Conservation (phyloP, 2,888 invertebrate genomes). For the Teinopalpus imperialis region DNA sequence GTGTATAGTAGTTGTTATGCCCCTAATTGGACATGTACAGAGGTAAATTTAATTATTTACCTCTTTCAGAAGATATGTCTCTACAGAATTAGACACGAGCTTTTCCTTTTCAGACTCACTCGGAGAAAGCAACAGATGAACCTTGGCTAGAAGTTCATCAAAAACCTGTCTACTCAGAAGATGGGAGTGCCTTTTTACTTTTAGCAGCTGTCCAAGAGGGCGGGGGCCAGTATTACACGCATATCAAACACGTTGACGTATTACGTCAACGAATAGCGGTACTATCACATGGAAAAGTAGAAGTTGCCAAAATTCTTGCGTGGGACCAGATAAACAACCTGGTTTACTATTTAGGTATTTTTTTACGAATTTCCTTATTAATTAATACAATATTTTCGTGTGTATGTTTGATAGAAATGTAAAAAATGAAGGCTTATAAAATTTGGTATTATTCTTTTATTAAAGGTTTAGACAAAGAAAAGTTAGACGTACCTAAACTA, state of each 20-base stretch:
- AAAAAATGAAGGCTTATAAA: constrained; percentile 18
- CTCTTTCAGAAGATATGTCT: too few species aligned
- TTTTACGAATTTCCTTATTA: neutral
- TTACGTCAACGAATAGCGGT: constrained; percentile 92
- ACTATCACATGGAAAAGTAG: constrained; percentile 92
- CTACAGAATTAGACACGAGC: too few species aligned
- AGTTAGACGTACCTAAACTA: constrained; percentile 57
- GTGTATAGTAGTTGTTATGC: constrained; percentile 92
- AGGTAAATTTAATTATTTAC: too few species aligned
- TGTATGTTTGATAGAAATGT: constrained; percentile 1
- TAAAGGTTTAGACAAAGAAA: constrained; percentile 70
- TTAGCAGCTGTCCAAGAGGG: constrained; percentile 92
- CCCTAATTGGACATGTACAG: constrained; percentile 91
- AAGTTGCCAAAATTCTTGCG: constrained; percentile 90
- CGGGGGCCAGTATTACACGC: constrained; percentile 91
- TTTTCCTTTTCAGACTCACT: constrained; percentile 85
- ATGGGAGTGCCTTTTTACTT: constrained; percentile 91
- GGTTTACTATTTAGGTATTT: constrained; percentile 86
- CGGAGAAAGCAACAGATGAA: constrained; percentile 91
- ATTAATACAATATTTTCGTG: too few species aligned
- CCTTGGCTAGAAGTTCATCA: constrained; percentile 94
- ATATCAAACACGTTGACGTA: constrained; percentile 93
- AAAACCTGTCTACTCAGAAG: constrained; percentile 91
- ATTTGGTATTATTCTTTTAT: constrained; percentile 43
- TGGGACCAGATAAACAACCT: constrained; percentile 93